phyloP scores from a whole-genome alignment of 2,888 invertebrate species.

The Antitype chi region DNA sequence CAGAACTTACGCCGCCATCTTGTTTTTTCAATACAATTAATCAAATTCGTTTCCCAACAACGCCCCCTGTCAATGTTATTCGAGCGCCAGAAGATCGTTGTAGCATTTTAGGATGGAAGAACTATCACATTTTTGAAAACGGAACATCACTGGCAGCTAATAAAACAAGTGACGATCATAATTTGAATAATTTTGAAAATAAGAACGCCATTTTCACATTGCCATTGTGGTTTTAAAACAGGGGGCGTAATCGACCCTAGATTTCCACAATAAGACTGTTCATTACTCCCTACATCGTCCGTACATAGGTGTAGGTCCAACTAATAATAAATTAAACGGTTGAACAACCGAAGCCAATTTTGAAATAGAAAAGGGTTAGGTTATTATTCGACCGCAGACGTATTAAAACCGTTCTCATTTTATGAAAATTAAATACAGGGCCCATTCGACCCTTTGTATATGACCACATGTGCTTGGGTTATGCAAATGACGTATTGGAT shows the following conservation, averaged over 20 bases:
- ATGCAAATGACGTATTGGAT: slow-evolving; percentile 89
- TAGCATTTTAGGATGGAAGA: too few species aligned
- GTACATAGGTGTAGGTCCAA: slow-evolving; percentile 61
- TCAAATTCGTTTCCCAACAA: not conserved
- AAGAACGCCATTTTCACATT: not conserved
- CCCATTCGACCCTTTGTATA: slow-evolving; percentile 87
- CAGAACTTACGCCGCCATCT: not conserved
- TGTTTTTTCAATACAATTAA: not conserved
- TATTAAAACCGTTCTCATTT: slow-evolving; percentile 88
- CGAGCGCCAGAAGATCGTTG: too few species aligned
- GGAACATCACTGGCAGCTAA: not conserved
- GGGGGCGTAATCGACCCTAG: slow-evolving; percentile 15
- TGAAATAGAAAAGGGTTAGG: slow-evolving; percentile 85
- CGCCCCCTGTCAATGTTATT: too few species aligned
- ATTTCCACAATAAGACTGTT: slow-evolving; percentile 46
- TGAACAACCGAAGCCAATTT: slow-evolving; percentile 82
- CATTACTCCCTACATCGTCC: slow-evolving; percentile 50
- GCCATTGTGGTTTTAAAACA: slow-evolving; percentile 12
- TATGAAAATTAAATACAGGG: slow-evolving; percentile 90
- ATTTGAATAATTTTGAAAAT: not conserved
- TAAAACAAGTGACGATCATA: not conserved
- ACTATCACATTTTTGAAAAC: not conserved
- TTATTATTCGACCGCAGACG: slow-evolving; percentile 86
- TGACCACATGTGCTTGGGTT: slow-evolving; percentile 88
- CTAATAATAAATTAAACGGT: slow-evolving; percentile 77